Base-by-base conservation (phyloP, 2,113 vertebrate genomes). In the Tympanuchus pallidicinctus region DNA sequence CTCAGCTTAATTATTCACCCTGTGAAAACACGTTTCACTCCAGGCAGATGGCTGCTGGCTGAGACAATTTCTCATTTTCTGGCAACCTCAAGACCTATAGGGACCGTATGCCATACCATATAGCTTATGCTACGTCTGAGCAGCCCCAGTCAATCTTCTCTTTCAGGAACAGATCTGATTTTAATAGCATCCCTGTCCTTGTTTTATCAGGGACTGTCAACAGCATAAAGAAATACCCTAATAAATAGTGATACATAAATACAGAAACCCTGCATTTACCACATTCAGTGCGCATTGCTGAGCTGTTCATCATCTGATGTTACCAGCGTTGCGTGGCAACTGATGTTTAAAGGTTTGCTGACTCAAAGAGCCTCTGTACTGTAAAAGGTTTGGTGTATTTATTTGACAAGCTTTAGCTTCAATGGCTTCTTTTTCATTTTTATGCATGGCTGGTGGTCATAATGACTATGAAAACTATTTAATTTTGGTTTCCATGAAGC, bases 281-380 rank as follows among this genome's bases (percentile, higher is more conserved):
- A 56, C 61, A 45, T 25, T 43, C 40, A 1, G 77, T 24, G 86
- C 16, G 4, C 80, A n/a, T 81, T 66, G 80, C 67, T 66, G 88
- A 90, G 91, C 89, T 80, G 76, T 88, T 95, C 94, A 82, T 94
- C 88, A 81, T 45, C 76, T 28, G 19, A 79, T 63, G 83, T 77
- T 86, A 69, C 86, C 56, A 71, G 45, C 4, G 95, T 94, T 84
- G 93, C 95, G 0, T 92, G 86, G 95, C 94, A 95, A 95, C 95
- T 47, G 0, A 59, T 47, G 88, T 63, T 66, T 60, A 59, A 90
- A 81, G 73, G 64, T 74, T 92, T 86, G 80, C 94, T 77, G 82
- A 78, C 75, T 96, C 92, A 9, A 72, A 94, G 76, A 50, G 56
- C 83, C 79, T 52, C 86, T 43, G 42, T 45, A 18, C 73, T 88